Evolutionary conservation across 2,113 vertebrate genomes (phyloP), one percentile per base, ranked within the genome.

Genomic region (Erpornis zantholeuca): DNA sequence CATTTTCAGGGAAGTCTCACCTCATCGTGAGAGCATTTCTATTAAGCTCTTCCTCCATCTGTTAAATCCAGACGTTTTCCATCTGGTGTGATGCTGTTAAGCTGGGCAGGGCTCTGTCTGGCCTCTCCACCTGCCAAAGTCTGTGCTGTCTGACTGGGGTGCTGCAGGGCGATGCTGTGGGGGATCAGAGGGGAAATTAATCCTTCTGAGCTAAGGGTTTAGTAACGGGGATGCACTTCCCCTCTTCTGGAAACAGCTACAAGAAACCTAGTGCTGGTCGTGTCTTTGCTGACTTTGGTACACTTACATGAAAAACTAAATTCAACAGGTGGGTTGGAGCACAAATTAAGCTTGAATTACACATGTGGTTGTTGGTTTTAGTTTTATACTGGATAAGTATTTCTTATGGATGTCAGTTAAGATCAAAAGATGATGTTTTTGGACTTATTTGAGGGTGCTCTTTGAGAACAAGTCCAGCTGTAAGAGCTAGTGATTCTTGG

Each of bases 1-100:
- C 20, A 4, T 21, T 77, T 94, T 84, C 20, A 11, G 68, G 72
- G 68, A 83, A 73, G 36, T 72, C 82, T 86, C 53, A n/a, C 88
- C 44, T 90, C 63, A 27, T 59, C 4, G 35, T 68, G 54, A 36
- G 59, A 47, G 6, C 60, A 40, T 90, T 80, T 60, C 59, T 77
- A 27, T 61, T 69, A 49, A 83, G 42, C 50, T 70, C 52, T 77
- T 89, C 59, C 40, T 80, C 49, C 19, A 15, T 77, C 84, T 93
- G 47, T 42, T 69, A 69, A 45, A 78, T 57, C 77, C 87, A 89
- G 72, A 81, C 28, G 1, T 91, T 95, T 91, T 95, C 94, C 90
- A 70, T 92, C 84, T 95, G 90, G 44, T 50, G 79, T 5, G 80
- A 38, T 90, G 90, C 33, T 73, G 56, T 70, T 73, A 53, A 88